These are phyloP conservation scores for Ondatra zibethicus DNA, from an alignment of 2,113 vertebrate species.

Conservation along the genomic window DNA sequence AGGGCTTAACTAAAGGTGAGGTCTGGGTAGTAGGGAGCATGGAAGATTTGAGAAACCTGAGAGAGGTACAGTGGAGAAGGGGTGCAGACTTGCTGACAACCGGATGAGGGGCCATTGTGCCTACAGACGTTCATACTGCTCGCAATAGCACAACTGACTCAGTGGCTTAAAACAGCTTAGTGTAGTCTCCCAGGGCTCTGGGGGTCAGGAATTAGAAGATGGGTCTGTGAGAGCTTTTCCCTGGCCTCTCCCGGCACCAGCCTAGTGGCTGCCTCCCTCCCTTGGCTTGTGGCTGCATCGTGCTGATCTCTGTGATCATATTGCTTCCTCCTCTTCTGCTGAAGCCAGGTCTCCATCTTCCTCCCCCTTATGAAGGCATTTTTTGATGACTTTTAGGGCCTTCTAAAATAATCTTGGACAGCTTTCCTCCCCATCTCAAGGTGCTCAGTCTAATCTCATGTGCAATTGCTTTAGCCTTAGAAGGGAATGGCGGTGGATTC, in stretches of 20 bases:
- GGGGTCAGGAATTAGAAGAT: neutral
- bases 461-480: neutral
- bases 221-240: neutral
- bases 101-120: neutral
- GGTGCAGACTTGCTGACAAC: no score
- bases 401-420: neutral
- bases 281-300: neutral
- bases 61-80: neutral
- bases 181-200: neutral
- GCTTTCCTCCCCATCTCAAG: neutral
- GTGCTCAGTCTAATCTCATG: neutral
- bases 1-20: neutral
- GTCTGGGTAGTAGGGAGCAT: neutral
- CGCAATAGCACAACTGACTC: no score
- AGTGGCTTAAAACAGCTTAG: neutral
- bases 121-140: fast-evolving
- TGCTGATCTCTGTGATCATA: neutral
- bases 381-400: neutral
- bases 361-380: neutral
- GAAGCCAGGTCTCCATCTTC: neutral
- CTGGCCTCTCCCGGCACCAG: neutral
- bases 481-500: neutral
- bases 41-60: no score
- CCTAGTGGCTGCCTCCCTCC: neutral
- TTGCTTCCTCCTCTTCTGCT: neutral